Base-by-base conservation (phyloP, 2,888 invertebrate genomes). In the Ornithoptera alexandrae region DNA sequence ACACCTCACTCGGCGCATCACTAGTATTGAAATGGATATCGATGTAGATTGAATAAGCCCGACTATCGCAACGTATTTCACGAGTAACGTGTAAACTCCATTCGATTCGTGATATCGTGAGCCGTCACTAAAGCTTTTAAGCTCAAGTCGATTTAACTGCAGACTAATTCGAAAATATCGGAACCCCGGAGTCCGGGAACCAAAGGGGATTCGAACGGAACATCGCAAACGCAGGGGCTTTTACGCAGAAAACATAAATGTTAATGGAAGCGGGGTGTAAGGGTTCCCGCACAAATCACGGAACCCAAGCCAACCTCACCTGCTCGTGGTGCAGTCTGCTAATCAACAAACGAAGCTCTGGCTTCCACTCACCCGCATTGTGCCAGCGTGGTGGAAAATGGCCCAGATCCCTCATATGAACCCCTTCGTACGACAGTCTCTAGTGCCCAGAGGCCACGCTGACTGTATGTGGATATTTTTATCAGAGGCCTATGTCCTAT, bases 101-200 rank as follows among this genome's bases (percentile, higher is more conserved):
- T 62, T 59, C 62, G 62, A 20, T 62, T 62, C 59, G 30, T 53
- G 62, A 62, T 70, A 70, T 59, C 69, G 57, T 70, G 61, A 65
- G 57, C 65, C 65, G 69, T 61, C 62, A 62, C 62, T 66, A 62
- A 66, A 70, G 62, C 69, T 66, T 66, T 70, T 66, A 62, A 66
- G 69, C 66, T 59, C 58, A 58, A 66, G 58, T 58, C 69, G 66
- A 59, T 70, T 70, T 62, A 70, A 66, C 69, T 66, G 69, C 69
- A n/a, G 53, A 66, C 66, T 66, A 70, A 70, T 66, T 58, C 62
- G 59, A 53, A 66, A 66, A 62, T 70, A 70, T 66, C 58, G 66
- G n/a, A 24, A 50, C 7, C 10, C 39, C 8, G 39, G 39, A 39
- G 39, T 18, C n/a, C 53, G 53, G 53, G 5, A 18, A 53, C 53